These are phyloP conservation scores for Caenorhabditis latens DNA, from an alignment of 1,140 invertebrate species.

Conservation along the genomic window DNA sequence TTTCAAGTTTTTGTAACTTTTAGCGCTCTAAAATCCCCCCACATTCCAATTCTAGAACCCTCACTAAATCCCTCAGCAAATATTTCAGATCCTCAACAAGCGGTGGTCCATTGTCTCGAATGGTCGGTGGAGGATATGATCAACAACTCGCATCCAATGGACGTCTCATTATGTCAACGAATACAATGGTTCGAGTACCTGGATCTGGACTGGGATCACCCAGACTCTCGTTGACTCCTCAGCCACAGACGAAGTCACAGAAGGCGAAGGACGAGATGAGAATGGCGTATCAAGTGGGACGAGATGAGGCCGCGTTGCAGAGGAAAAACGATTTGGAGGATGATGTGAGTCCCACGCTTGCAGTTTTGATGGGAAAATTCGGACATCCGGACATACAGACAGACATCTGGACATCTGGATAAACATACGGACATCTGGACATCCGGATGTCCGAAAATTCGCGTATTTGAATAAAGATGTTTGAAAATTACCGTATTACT, in stretches of 20 bases:
- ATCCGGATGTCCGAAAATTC: no score
- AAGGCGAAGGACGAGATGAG: slow-evolving; percentile 61
- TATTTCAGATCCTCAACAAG: not conserved
- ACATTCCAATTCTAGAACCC: not conserved
- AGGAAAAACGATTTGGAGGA: slow-evolving; percentile 50
- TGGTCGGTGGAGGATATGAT: not conserved
- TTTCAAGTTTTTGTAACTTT: no score
- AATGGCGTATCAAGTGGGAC: slow-evolving; percentile 55
- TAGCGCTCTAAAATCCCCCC: no score
- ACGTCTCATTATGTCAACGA: slow-evolving; percentile 7
- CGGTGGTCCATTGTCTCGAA: not conserved
- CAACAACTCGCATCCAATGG: not conserved
- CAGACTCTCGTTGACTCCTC: not conserved
- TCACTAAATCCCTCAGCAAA: not conserved
- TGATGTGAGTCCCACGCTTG: no score
- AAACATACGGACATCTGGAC: no score
- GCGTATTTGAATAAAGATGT: no score
- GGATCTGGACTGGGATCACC: not conserved
- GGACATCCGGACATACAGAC: not conserved
- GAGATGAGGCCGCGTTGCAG: slow-evolving; percentile 32
- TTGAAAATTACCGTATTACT: no score
- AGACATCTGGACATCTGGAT: not conserved
- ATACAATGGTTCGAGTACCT: not conserved
- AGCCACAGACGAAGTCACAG: slow-evolving; percentile 48
- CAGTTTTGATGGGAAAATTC: no score